These are phyloP conservation scores for Hydraecia micacea DNA, from an alignment of 2,888 invertebrate genomes.

Conservation along the genomic window DNA sequence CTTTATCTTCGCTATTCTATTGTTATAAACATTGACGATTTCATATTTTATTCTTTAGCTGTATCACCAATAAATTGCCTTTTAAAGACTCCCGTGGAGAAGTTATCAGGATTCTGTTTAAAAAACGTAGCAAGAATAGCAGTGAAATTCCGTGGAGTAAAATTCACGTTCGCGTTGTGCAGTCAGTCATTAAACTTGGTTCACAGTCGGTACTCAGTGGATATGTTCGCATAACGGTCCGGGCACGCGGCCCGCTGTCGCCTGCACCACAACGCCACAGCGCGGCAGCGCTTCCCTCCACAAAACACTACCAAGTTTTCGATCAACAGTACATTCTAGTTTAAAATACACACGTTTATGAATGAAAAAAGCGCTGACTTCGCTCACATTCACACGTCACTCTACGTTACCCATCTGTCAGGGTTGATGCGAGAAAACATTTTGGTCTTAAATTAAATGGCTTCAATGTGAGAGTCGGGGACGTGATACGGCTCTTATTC, in stretches of 20 bases:
- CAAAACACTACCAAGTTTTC: constrained; percentile 51
- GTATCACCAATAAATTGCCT: background rate
- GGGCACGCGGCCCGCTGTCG: constrained; percentile 55
- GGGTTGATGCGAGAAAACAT: constrained; percentile 66
- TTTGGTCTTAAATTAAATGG: constrained; percentile 68
- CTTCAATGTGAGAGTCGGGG: constrained; percentile 67
- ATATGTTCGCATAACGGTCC: constrained; percentile 76
- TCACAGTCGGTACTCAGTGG: constrained; percentile 63
- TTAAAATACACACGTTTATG: constrained; percentile 41
- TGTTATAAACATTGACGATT: constrained; percentile 5
- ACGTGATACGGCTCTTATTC: constrained; percentile 54
- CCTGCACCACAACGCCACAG: constrained; percentile 50
- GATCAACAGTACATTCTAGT: constrained; percentile 50
- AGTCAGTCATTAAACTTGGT: constrained; percentile 78
- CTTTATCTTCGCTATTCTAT: constrained; percentile 17
- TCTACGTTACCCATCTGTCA: constrained; percentile 70
- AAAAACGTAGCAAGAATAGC: constrained; percentile 36
- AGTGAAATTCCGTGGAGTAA: constrained; percentile 59
- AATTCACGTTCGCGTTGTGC: constrained; percentile 73
- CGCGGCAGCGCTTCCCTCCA: constrained; percentile 51
- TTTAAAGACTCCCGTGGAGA: background rate
- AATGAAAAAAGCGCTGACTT: constrained; percentile 64
- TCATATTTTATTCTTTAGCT: constrained; percentile 9
- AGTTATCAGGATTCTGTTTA: constrained; percentile 5
- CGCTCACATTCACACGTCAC: constrained; percentile 61